A percentile compares a stretch with the other conserved stretches of the same genome.
Evolutionary conservation across 2,888 invertebrate species (phyloP).

Genomic region (Cetonia aurata): DNA sequence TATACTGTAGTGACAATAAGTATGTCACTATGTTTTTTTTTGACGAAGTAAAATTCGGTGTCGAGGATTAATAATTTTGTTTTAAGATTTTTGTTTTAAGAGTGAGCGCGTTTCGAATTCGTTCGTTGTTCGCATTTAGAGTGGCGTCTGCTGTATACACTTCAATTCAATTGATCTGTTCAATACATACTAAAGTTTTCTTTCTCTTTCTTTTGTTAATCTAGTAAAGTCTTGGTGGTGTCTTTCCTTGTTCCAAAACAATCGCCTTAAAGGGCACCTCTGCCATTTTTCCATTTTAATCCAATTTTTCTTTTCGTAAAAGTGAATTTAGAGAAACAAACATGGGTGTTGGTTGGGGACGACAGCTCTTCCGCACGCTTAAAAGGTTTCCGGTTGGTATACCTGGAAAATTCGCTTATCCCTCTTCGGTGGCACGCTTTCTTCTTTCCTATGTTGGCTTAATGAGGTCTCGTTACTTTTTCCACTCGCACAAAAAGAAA

Average conservation of each 20-base stretch:
- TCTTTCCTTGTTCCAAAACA: neutral
- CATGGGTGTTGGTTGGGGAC: constrained; percentile 5
- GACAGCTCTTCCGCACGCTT: constrained; percentile 21
- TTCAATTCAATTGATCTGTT: too few species aligned
- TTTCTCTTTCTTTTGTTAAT: too few species aligned
- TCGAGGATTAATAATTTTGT: too few species aligned
- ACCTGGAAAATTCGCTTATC: constrained; percentile 40
- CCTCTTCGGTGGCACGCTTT: constrained; percentile 7
- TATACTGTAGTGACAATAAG: too few species aligned
- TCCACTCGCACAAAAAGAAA: neutral
- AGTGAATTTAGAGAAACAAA: neutral
- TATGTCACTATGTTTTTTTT: too few species aligned
- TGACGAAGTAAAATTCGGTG: too few species aligned
- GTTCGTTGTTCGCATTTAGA: too few species aligned
- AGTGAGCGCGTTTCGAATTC: too few species aligned
- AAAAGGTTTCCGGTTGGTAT: constrained; percentile 28
- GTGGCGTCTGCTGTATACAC: too few species aligned
- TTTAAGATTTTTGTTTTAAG: too few species aligned
- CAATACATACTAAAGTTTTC: too few species aligned
- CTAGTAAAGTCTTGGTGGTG: too few species aligned
- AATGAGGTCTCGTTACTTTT: constrained; percentile 23
- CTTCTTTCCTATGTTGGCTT: constrained; percentile 32
- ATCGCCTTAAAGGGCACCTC: neutral
- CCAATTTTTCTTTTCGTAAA: constrained; percentile 18
- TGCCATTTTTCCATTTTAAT: constrained; percentile 16